Evolutionary conservation across 2,113 vertebrate genomes (phyloP), one percentile per base, ranked within the genome.

Genomic region (Mustelus asterias): DNA sequence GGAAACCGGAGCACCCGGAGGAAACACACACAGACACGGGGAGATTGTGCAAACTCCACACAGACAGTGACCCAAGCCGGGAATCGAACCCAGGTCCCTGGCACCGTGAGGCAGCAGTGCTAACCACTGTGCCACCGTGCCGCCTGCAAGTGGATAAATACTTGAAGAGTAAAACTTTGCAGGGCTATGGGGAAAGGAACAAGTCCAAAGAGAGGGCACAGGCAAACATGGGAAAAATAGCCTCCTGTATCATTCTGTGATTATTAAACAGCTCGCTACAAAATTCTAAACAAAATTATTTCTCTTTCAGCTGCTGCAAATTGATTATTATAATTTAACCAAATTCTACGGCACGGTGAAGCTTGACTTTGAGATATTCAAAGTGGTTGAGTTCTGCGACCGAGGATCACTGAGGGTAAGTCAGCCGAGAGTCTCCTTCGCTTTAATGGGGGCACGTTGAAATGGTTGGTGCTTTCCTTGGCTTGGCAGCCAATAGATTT

Each of bases 291-390:
- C 60, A 48, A 90, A 93, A 67, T 0, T 29, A 37, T 96, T 58
- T 95, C 9, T 48, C 22, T 95, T 95, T 80, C 97, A 99, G 99
- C 97, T 99, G 96, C 96, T 99, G 78, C 97, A 98, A 95, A 98
- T 99, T 0, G 99, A 99, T 97, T 99, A 99, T 96, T 99, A 99
- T 97, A 99, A 99, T 97, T 97, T 99, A 97, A 99, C 99, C 86
- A 99, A 99, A 97, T 99, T 99, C 97, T 99, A 99, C 0, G 99
- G 99, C 96, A 99, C 99, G 0, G 98, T 99, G 97, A 99, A 99
- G 97, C 98, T 98, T 95, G 99, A 99, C n/a, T 96, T 97, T 20
- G 98, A 97, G 44, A 98, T 99, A 96, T 99, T 98, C 44, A 99
- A 97, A 0, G 99, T 99, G 96, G 98, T 98, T 54, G 99, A 99